Conservation (phyloP, 2,888 invertebrate genomes). For the Apamea crenata region DNA sequence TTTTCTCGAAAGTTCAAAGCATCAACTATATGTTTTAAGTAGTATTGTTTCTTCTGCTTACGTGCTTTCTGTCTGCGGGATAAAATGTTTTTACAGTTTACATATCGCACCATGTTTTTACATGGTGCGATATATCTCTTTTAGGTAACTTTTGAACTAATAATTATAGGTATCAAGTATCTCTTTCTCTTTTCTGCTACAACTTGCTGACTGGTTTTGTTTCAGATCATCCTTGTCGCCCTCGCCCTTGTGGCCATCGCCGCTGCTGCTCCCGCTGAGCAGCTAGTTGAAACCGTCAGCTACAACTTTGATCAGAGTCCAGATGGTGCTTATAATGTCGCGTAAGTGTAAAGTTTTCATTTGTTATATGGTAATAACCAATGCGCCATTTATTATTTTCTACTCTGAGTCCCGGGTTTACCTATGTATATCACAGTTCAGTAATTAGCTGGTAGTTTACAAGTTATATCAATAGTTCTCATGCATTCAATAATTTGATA, state of each 20-base stretch:
- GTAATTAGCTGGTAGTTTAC: neutral
- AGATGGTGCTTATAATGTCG: slow-evolving; percentile 76
- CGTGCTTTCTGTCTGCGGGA: neutral
- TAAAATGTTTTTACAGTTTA: no score
- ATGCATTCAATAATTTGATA: neutral
- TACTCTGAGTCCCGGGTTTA: neutral
- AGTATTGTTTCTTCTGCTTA: neutral
- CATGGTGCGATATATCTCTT: neutral
- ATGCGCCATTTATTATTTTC: neutral
- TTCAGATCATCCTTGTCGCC: slow-evolving; percentile 72
- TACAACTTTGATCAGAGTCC: slow-evolving; percentile 74
- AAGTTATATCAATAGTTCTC: neutral
- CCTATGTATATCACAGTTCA: neutral
- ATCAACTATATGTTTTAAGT: neutral
- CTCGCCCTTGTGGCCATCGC: slow-evolving; percentile 81
- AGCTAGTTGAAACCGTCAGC: slow-evolving; percentile 72
- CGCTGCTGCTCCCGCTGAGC: slow-evolving; percentile 74
- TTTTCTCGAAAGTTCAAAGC: neutral
- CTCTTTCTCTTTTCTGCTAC: neutral
- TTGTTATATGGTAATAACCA: neutral
- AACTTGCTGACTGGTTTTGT: slow-evolving; percentile 3
- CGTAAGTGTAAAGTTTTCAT: slow-evolving; percentile 69
- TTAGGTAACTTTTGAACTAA: neutral
- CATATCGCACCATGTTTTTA: no score
- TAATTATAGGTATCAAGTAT: neutral